Conservation (phyloP, 2,113 vertebrate species). For the Manacus vitellinus region DNA sequence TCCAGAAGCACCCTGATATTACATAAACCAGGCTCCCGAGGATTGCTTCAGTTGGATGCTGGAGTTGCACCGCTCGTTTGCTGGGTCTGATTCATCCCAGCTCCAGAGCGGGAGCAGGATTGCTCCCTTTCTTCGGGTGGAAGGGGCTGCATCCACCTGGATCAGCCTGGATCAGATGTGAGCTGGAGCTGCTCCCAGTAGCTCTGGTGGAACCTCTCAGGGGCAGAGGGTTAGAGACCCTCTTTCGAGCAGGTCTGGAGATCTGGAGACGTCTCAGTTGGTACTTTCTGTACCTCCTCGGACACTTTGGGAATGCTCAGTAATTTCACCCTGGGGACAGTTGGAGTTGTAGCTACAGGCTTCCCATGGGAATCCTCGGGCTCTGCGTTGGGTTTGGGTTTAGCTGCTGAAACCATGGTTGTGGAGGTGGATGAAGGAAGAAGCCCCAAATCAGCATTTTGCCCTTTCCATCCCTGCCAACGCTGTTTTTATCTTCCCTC, state of each 20-base stretch:
- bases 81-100: not conserved
- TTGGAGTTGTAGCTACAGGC: not conserved
- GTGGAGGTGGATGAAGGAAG: not conserved
- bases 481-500: not conserved
- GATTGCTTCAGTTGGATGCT: not conserved
- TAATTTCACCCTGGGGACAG: not conserved
- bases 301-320: not conserved
- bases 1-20: not conserved
- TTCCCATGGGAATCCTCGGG: not conserved
- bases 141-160: not conserved
- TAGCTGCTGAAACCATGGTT: not conserved
- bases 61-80: not conserved
- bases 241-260: not conserved
- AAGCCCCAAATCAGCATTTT: not conserved
- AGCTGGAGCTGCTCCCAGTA: not conserved
- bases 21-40: not conserved
- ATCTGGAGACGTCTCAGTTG: not conserved
- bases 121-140: not conserved
- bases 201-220: not conserved
- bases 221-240: not conserved
- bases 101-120: not conserved
- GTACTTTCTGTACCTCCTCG: not conserved
- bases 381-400: not conserved
- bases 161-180: accelerated
- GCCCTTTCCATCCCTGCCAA: not conserved